These are phyloP conservation scores for Phacellophora camtschatica DNA, from an alignment of 30 jellyfish, hydroid and myxozoan genomes.

Conservation along the genomic window DNA sequence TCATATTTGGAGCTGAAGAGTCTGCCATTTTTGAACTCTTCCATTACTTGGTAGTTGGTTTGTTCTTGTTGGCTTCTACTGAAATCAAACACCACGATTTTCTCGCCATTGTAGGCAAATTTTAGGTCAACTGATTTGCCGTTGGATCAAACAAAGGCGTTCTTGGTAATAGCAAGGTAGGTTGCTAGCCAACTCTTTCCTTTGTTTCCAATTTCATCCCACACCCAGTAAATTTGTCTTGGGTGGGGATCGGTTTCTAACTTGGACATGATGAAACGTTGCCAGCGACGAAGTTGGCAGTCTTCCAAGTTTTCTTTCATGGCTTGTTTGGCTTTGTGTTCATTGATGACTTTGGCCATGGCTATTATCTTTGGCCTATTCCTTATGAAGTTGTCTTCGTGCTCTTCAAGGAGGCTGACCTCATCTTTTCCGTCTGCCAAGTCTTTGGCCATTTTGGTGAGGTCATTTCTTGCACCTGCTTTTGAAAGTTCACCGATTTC, in stretches of 20 bases:
- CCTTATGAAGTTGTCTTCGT: no score
- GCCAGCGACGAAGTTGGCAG: neutral
- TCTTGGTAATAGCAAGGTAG: neutral
- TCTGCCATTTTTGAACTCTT: no score
- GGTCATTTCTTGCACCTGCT: neutral
- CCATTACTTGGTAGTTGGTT: neutral
- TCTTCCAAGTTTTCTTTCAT: no score
- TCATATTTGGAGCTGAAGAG: neutral
- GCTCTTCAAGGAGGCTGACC: no score
- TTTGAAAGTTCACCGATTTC: neutral
- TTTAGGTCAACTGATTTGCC: constrained; percentile 31
- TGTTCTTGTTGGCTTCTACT: neutral
- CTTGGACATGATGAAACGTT: neutral
- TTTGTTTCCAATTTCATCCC: constrained; percentile 26
- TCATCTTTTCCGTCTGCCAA: no score
- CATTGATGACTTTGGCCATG: no score
- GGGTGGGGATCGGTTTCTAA: neutral
- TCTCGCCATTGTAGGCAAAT: neutral
- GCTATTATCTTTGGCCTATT: no score
- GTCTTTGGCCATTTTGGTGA: no score
- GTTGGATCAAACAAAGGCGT: neutral
- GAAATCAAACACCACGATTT: constrained; percentile 1
- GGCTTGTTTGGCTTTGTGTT: no score
- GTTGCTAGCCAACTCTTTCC: constrained; percentile 17
- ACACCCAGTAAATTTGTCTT: constrained; percentile 12